Evolutionary conservation across 2,888 invertebrate species (phyloP).

Genomic region (Anodontia alba): DNA sequence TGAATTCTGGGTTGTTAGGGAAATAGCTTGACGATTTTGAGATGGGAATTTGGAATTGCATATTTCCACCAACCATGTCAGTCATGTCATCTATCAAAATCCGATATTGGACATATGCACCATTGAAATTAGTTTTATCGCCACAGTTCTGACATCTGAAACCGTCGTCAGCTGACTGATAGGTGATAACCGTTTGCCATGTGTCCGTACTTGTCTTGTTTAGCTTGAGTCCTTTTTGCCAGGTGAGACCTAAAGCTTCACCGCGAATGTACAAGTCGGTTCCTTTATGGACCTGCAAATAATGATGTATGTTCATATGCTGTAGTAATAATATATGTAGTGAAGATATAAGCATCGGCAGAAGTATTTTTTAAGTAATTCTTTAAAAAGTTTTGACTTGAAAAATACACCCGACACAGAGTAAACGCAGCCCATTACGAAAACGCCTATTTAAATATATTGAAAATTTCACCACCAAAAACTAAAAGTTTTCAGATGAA

Average conservation of each 20-base stretch:
- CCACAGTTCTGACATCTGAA: constrained; percentile 23
- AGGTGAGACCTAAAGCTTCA: constrained; percentile 22
- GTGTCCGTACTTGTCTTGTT: constrained; percentile 23
- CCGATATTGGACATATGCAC: constrained; percentile 25
- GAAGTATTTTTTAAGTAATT: no score
- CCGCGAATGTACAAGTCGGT: constrained; percentile 31
- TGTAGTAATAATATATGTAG: no score
- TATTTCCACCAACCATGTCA: constrained; percentile 46
- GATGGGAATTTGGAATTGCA: constrained; percentile 22
- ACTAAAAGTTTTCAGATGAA: no score
- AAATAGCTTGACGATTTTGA: constrained; percentile 31
- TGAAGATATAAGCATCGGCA: no score
- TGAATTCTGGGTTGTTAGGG: background rate
- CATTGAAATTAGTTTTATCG: background rate
- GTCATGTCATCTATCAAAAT: constrained; percentile 23
- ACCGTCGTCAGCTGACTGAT: constrained; percentile 16
- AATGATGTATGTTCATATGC: no score
- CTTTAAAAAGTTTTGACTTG: no score
- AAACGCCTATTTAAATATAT: no score
- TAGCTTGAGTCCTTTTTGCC: constrained; percentile 21
- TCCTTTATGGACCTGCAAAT: constrained; percentile 16
- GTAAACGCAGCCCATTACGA: no score
- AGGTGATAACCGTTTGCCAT: constrained; percentile 23
- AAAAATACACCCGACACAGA: no score
- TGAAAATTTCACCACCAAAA: no score